Conservation (phyloP, 2,888 invertebrate genomes). For the Conistra vaccinii region DNA sequence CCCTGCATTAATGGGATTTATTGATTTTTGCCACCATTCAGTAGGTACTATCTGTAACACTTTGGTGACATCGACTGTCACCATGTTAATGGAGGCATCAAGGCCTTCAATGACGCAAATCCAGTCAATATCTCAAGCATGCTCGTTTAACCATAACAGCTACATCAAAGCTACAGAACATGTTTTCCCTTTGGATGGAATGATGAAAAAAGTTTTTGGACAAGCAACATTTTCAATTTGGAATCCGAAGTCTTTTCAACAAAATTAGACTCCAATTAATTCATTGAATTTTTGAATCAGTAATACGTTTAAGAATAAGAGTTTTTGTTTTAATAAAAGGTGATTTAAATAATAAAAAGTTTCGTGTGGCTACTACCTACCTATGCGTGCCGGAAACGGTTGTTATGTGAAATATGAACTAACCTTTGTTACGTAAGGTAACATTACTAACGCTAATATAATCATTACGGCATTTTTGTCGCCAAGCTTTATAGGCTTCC, state of each 20-base stretch:
- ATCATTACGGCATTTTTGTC: constrained; percentile 44
- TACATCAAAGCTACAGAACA: neutral
- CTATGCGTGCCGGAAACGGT: constrained; percentile 56
- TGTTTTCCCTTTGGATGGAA: neutral
- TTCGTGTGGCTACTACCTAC: constrained; percentile 34
- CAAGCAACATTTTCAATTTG: constrained; percentile 4
- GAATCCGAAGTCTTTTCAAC: neutral
- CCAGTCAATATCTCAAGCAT: neutral
- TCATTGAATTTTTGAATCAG: constrained; percentile 2
- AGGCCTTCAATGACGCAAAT: constrained; percentile 40
- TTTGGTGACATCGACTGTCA: constrained; percentile 13
- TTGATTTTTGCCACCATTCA: constrained; percentile 61
- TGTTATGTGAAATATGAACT: constrained; percentile 57
- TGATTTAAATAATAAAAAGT: constrained; percentile 26
- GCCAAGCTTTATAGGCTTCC: constrained; percentile 25
- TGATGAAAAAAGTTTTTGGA: constrained; percentile 1
- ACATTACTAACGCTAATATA: constrained; percentile 33
- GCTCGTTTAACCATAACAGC: neutral
- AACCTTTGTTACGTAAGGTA: constrained; percentile 52
- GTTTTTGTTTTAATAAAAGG: constrained; percentile 15
- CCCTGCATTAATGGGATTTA: constrained; percentile 65
- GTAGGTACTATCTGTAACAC: constrained; percentile 5
- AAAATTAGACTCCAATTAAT: constrained; percentile 10
- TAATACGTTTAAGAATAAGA: neutral
- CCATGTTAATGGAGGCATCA: constrained; percentile 32